These are phyloP conservation scores for Parazoanthus atlanticus DNA, from an alignment of 92 coral and sea anemone species.

Conservation along the genomic window DNA sequence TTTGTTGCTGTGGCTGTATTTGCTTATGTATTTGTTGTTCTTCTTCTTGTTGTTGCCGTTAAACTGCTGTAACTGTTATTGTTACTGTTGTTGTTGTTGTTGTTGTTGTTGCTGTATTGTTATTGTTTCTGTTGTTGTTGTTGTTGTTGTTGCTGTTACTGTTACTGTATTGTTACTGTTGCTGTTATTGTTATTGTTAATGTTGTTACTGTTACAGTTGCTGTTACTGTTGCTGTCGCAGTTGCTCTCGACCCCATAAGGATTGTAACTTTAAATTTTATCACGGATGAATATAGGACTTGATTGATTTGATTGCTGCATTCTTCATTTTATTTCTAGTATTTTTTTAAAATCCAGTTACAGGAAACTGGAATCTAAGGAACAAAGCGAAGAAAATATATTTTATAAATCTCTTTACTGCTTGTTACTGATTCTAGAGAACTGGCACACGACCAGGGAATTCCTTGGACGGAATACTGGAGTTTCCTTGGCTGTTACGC, in stretches of 20 bases:
- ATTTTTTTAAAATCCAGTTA: background rate
- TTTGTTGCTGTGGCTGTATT: background rate
- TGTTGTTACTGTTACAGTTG: background rate
- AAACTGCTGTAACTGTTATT: too few relatives aligned
- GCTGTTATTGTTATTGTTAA: too few relatives aligned
- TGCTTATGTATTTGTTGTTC: too few relatives aligned
- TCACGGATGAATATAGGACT: background rate
- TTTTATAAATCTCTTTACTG: background rate
- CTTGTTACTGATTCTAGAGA: conserved; percentile 52
- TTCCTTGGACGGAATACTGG: conserved; percentile 96
- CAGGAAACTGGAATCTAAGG: background rate
- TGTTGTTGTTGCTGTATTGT: too few relatives aligned
- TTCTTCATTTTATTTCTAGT: background rate
- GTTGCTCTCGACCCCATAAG: background rate
- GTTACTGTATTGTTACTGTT: too few relatives aligned
- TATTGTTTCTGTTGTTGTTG: too few relatives aligned
- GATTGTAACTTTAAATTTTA: background rate
- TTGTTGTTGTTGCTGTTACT: too few relatives aligned
- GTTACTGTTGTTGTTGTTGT: too few relatives aligned
- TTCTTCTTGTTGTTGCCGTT: too few relatives aligned
- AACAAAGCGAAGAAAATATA: background rate
- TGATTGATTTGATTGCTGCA: background rate
- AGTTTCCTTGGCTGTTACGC: conserved; percentile 81
- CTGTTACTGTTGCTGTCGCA: background rate
- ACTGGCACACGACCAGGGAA: conserved; percentile 73